A percentile compares a stretch with the other conserved stretches of the same genome.
phyloP scores from a whole-genome alignment of 2,888 invertebrate genomes.

The Ethmia dodecea region DNA sequence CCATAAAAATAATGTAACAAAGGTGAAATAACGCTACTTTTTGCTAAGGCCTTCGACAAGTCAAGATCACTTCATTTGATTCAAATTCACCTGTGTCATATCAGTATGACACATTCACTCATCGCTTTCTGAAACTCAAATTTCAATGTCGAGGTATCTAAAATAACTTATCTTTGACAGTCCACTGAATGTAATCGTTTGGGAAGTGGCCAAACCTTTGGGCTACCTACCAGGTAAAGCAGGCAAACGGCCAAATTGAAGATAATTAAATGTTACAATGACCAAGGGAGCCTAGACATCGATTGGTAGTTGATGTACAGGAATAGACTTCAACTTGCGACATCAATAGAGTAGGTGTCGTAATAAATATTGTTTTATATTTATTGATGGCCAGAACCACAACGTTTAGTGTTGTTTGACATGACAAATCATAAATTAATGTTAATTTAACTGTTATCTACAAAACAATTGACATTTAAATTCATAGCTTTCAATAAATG shows the following conservation, averaged over 20 bases:
- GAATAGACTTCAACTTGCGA: slow-evolving; percentile 4
- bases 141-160: slow-evolving; percentile 70
- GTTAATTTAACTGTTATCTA: too few relatives aligned
- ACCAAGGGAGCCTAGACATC: slow-evolving; percentile 55
- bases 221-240: slow-evolving; percentile 69
- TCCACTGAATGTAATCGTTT: slow-evolving; percentile 70
- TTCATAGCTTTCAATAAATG: too few relatives aligned
- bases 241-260: slow-evolving; percentile 70
- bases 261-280: slow-evolving; percentile 72
- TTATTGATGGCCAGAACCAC: too few relatives aligned
- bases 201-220: slow-evolving; percentile 52
- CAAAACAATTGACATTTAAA: too few relatives aligned
- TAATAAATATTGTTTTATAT: slow-evolving; percentile 2
- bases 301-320: slow-evolving; percentile 30
- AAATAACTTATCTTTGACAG: slow-evolving; percentile 77
- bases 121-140: slow-evolving; percentile 34
- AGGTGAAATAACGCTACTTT: too few relatives aligned
- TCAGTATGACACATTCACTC: slow-evolving; percentile 40
- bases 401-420: too few relatives aligned
- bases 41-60: too few relatives aligned
- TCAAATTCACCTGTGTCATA: slow-evolving; percentile 37
- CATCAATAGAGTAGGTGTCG: slow-evolving; percentile 10
- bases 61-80: too few relatives aligned
- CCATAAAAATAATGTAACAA: too few relatives aligned
- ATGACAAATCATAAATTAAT: too few relatives aligned